phyloP scores from a whole-genome alignment of 2,113 vertebrate species.

The Malurus cyaneus region DNA sequence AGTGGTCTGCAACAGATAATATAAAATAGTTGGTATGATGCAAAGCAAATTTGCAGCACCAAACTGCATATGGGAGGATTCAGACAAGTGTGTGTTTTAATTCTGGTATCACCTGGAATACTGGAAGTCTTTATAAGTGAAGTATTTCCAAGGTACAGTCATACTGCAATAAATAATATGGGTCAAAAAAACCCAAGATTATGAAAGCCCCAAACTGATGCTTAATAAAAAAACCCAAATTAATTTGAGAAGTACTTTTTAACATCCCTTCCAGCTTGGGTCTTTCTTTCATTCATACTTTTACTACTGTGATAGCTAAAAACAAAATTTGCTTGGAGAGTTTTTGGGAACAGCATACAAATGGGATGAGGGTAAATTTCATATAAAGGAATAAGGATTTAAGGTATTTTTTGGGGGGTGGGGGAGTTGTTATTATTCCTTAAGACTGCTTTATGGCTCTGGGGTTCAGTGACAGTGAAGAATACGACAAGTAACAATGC shows the following conservation, averaged over 20 bases:
- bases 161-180: background rate
- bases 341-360: background rate
- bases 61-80: background rate
- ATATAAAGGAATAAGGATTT: background rate
- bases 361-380: background rate
- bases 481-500: background rate
- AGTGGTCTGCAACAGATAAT: background rate
- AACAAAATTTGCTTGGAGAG: background rate
- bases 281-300: background rate
- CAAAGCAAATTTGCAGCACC: background rate
- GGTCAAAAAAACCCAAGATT: background rate
- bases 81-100: background rate
- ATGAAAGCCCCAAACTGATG: accelerated
- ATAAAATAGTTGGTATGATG: background rate
- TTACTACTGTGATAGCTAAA: background rate
- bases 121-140: background rate
- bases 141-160: background rate
- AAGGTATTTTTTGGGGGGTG: background rate
- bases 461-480: background rate
- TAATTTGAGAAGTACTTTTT: background rate
- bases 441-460: background rate
- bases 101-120: background rate
- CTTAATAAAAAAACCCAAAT: background rate
- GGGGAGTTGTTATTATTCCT: background rate
- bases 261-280: background rate